Base-by-base conservation (phyloP, 2,113 vertebrate species). In the Lepidothrix coronata region DNA sequence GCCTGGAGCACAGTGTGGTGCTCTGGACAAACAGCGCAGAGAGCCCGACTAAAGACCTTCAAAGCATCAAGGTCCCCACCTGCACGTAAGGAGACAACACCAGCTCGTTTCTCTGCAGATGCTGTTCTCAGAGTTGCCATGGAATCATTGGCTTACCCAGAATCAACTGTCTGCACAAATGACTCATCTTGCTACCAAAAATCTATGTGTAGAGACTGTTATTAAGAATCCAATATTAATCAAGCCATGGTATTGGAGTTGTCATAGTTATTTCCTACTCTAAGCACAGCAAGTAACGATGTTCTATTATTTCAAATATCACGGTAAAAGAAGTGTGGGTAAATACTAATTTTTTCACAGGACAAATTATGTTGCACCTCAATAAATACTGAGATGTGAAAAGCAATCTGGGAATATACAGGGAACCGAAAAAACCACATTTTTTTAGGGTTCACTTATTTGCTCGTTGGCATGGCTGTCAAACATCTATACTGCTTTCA, bases 201-300 rank as follows among this genome's bases (percentile, higher is more conserved):
- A 95, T 96, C 91, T 85, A 88, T 87, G 59, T 51, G 68, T 71
- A 74, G 88, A 74, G 82, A 76, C 66, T 90, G 82, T 76, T 95
- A 93, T 91, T 94, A 95, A 93, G 96, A 96, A 96, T 95, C 92
- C 95, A 96, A 86, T 93, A 96, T 95, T 95, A 96, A 95, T 92
- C 88, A 91, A 95, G 86, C 61, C 37, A 35, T 7, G 62, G 57
- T 96, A 96, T 94, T 88, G 93, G 70, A 95, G 79, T 37, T 91
- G 93, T 95, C 92, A 78, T 55, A 89, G 92, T 92, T 92, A 96
- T 95, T 95, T 96, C 76, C 79, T 78, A 61, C 90, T 88, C 35
- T 52, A 57, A 86, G 83, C 68, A 65, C 9, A 88, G 79, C 79
- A 74, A 88, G 35, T 88, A 94, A 95, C 0, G 1, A 92, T 71